Base-by-base conservation (phyloP, 1,140 invertebrate species). In the Achatina immaculata region DNA sequence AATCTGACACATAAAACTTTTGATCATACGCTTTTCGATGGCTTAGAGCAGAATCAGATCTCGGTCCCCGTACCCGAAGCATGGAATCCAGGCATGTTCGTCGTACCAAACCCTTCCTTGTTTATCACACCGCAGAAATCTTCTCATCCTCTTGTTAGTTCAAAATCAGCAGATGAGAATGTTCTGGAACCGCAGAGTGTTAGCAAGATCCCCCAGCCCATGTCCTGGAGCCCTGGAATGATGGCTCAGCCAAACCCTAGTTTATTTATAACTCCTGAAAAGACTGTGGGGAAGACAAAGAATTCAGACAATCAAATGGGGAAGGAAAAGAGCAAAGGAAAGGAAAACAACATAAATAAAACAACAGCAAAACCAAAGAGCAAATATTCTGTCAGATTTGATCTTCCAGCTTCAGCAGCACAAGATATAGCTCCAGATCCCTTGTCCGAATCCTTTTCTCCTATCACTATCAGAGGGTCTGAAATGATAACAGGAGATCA, bases 221-320 rank as follows among this genome's bases (percentile, higher is more conserved):
- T 58, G 72, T 81, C 69, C 68, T 82, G 62, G 83, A 86, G 68
- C 75, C 80, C 76, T 38, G 78, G 78, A 72, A 80, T 80, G 78
- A 72, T 6, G 3, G 16, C 55, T 31, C 55, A 55, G 36, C 72
- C 65, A 62, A 40, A 86, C 40, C 82, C 81, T 24, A 74, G 79
- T 40, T 42, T 86, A 11, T 73, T 80, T 77, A 73, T 86, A 16
- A 86, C 82, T 21, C 83, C 82, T 73, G 83, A 86, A 74, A 83
- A 83, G 71, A 28, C n/a, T 55, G 1, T 45, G 28, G 51, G 4
- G 58, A 76, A 40, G n/a, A 73, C 28, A 45, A 34, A 4, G 2
- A 34, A 16, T 73, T 1, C 38, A 2, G 24, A 51, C n/a, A 24
- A 28, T 34, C n/a, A n/a, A 6, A 0, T 51, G 45, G 34, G 21